Base-by-base conservation (phyloP, 2,113 vertebrate species). In the Aythya baeri region DNA sequence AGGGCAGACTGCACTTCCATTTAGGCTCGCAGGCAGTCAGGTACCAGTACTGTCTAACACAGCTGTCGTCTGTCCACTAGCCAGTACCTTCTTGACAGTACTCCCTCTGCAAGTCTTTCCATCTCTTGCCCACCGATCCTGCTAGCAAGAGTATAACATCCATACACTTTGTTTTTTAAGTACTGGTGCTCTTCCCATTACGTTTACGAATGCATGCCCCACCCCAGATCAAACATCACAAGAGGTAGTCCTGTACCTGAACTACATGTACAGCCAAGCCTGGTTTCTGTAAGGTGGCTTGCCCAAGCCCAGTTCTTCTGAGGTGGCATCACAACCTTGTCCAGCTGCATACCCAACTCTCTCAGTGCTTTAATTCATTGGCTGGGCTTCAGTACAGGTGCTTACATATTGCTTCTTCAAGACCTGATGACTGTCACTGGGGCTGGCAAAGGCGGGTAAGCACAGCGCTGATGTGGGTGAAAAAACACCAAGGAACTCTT, bases 261-360 rank as follows among this genome's bases (percentile, higher is more conserved):
- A 32, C 8, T 10, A 31, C 6, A 70, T 0, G 0, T 27, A 9
- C 23, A 27, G 36, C 44, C 16, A 27, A 66, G 18, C 18, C 32
- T 26, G 13, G 9, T 20, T 58, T 70, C 29, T 71, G 34, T 55
- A 43, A 49, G 5, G 13, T 41, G 13, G 22, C 31, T 38, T 2
- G 0, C 32, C 36, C 13, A 32, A 61, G 68, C 32, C 32, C 38
- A 32, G 1, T 17, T 59, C 26, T 44, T n/a, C 44, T 36, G 36
- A 34, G 20, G 21, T 25, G 58, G 34, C 43, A 29, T 8, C 4
- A 17, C 23, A 11, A 15, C 9, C 50, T 41, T 7, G 38, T 41
- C 2, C 1, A 12, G 14, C 5, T 38, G 16, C 41, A 73, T 1
- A 1, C 9, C 20, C 5, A 7, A 18, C 36, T 15, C 26, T 25